Conservation (phyloP, 2,797 vertebrate species). For the Typhlichthys eigenmanni region DNA sequence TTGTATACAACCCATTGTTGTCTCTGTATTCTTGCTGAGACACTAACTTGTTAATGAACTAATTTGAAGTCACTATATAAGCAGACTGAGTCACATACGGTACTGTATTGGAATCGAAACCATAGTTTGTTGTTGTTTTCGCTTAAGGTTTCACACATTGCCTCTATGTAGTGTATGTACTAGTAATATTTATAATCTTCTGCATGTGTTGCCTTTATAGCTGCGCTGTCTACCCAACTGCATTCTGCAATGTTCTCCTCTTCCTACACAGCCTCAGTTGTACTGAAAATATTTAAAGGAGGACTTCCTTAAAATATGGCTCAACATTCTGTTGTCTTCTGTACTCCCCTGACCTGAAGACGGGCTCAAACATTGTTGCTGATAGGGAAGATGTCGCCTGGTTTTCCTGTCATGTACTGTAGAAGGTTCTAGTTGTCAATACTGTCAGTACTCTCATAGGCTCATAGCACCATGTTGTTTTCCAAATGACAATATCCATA, state of each 20-base stretch:
- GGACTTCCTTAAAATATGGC: neutral
- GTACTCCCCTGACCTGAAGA: too few relatives aligned
- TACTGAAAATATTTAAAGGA: neutral
- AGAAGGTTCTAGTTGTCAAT: constrained; percentile 51
- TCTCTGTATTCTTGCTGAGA: too few relatives aligned
- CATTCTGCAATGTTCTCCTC: constrained; percentile 29
- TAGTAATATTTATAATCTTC: constrained; percentile 37
- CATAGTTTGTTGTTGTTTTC: neutral
- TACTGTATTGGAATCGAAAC: too few relatives aligned
- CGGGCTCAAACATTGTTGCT: neutral
- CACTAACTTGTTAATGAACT: too few relatives aligned
- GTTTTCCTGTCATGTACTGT: constrained; percentile 36
- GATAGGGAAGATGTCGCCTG: constrained; percentile 22
- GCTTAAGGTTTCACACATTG: constrained; percentile 1
- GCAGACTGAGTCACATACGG: too few relatives aligned
- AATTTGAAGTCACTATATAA: too few relatives aligned
- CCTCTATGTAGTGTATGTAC: constrained; percentile 35
- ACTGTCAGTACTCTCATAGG: constrained; percentile 45
- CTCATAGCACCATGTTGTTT: constrained; percentile 51
- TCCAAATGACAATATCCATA: constrained; percentile 46
- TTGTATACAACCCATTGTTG: neutral
- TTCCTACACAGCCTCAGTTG: constrained; percentile 15
- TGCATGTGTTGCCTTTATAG: constrained; percentile 68
- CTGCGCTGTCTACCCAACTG: constrained; percentile 39
- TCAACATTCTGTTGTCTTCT: constrained; percentile 1